phyloP scores from a whole-genome alignment of 2,797 vertebrate species.

The Poecilia wingei region DNA sequence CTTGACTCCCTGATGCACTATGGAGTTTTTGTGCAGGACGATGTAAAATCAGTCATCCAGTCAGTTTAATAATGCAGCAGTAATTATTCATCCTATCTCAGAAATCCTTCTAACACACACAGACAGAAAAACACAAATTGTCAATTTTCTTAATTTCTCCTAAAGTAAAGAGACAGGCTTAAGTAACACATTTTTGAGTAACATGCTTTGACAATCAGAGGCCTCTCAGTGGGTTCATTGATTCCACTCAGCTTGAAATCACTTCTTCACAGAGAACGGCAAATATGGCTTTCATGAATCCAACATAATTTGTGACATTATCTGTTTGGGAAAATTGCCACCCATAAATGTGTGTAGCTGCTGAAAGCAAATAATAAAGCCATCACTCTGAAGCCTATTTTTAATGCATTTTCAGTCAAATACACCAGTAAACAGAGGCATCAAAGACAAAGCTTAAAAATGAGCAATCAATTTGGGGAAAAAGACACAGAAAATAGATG shows the following conservation, averaged over 20 bases:
- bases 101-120: neutral
- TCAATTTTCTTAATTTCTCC: neutral
- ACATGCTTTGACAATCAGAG: conserved; percentile 22
- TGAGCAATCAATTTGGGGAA: conserved; percentile 6
- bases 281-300: conserved; percentile 32
- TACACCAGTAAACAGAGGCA: conserved; percentile 23
- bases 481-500: conserved; percentile 20
- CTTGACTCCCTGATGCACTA: conserved; percentile 1
- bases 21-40: neutral
- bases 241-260: conserved; percentile 20
- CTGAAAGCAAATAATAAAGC: conserved; percentile 32
- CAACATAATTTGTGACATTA: conserved; percentile 34
- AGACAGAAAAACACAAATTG: neutral
- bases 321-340: conserved; percentile 53
- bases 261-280: conserved; percentile 9
- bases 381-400: conserved; percentile 29
- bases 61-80: conserved; percentile 20
- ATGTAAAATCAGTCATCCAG: conserved; percentile 27
- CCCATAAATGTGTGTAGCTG: conserved; percentile 23
- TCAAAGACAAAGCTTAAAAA: neutral
- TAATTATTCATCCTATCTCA: neutral
- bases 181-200: conserved; percentile 13
- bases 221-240: conserved; percentile 29
- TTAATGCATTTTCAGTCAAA: conserved; percentile 35
- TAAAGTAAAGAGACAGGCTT: conserved; percentile 17